Percentiles rank a stretch among this genome's conserved stretches.
phyloP scores from a whole-genome alignment of 2,797 vertebrate species.

The Decapterus maruadsi region DNA sequence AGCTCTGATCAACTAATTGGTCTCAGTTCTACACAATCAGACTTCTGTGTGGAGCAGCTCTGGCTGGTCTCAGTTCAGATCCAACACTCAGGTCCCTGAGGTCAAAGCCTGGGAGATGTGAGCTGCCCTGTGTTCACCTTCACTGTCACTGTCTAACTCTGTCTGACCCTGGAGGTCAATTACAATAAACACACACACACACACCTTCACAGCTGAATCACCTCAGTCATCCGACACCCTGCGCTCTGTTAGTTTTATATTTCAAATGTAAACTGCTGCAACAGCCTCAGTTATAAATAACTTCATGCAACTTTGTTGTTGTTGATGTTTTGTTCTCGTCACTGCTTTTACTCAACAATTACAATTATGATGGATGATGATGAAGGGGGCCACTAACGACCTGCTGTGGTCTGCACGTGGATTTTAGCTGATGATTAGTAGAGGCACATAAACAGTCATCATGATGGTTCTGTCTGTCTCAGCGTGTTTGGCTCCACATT shows the following conservation, averaged over 20 bases:
- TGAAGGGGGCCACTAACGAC: not conserved
- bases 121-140: not conserved
- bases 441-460: slow-evolving; percentile 27
- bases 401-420: not conserved
- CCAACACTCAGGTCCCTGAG: no score
- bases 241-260: not conserved
- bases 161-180: not conserved
- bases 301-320: no score
- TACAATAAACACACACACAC: not conserved
- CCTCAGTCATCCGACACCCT: not conserved
- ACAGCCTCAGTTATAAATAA: not conserved
- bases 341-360: not conserved
- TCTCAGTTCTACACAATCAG: no score
- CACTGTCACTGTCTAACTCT: not conserved
- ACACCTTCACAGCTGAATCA: not conserved
- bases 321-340: not conserved
- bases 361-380: not conserved
- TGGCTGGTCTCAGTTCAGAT: no score
- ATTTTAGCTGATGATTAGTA: slow-evolving; percentile 5
- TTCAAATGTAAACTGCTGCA: not conserved
- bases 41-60: no score
- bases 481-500: not conserved
- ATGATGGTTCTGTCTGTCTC: not conserved
- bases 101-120: no score
- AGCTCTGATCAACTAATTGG: no score